phyloP scores from a whole-genome alignment of 2,888 invertebrate species.

The Chesias legatella region DNA sequence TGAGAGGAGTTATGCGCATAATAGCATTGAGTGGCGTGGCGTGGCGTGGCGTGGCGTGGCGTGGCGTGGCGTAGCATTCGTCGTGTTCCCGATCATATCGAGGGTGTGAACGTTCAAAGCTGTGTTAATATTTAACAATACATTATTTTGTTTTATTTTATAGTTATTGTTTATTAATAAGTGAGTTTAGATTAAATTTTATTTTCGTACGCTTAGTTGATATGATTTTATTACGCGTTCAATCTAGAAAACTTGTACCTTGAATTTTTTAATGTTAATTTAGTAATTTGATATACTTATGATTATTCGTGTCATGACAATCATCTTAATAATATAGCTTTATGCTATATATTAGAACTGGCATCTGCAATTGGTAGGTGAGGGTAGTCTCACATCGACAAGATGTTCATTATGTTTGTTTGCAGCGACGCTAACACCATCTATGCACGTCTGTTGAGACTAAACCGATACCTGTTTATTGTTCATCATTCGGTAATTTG shows the following conservation, averaged over 20 bases:
- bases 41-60: constrained; percentile 20
- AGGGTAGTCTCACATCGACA: constrained; percentile 59
- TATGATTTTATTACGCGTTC: constrained; percentile 61
- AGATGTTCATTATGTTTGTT: constrained; percentile 70
- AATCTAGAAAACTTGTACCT: constrained; percentile 74
- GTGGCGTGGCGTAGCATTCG: constrained; percentile 61
- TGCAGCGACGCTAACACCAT: constrained; percentile 65
- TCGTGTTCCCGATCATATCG: constrained; percentile 60
- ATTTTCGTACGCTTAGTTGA: constrained; percentile 74
- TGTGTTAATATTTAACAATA: constrained; percentile 80
- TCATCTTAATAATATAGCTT: constrained; percentile 49
- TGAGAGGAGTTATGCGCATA: no score
- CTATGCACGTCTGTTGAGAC: constrained; percentile 59
- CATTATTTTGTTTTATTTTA: constrained; percentile 78
- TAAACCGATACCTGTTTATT: constrained; percentile 32
- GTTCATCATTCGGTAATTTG: constrained; percentile 41
- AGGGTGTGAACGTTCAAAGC: constrained; percentile 69
- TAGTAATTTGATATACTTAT: constrained; percentile 60
- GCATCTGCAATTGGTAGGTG: constrained; percentile 50
- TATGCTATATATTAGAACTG: constrained; percentile 32
- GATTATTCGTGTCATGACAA: constrained; percentile 74
- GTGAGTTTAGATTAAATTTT: constrained; percentile 78
- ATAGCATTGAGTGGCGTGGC: no score
- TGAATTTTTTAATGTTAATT: constrained; percentile 73
- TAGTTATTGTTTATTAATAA: constrained; percentile 77